These are phyloP conservation scores for Xenotilapia flavipinnis DNA, from an alignment of 2,113 vertebrate species.

Conservation along the genomic window DNA sequence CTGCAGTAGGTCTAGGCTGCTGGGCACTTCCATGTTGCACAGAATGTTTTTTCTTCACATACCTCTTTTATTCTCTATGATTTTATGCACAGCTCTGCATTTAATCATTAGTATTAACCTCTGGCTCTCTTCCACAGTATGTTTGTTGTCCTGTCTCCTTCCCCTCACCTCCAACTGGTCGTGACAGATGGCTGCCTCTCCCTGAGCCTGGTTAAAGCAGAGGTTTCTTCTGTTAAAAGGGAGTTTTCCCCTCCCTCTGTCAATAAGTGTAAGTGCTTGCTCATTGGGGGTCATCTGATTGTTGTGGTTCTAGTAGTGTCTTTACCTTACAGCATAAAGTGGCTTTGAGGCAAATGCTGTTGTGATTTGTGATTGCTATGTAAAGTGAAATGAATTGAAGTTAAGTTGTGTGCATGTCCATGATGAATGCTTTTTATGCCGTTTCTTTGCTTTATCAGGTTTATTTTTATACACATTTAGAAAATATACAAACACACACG, in stretches of 20 bases:
- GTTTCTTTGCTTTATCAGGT: background rate
- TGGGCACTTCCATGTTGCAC: background rate
- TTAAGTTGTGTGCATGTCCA: background rate
- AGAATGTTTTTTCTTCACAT: background rate
- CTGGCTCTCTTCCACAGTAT: background rate
- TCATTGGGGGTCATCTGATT: background rate
- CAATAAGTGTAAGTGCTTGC: background rate
- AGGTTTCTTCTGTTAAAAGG: background rate
- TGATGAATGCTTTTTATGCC: background rate
- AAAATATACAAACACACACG: background rate
- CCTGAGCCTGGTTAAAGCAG: background rate
- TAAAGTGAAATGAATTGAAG: background rate
- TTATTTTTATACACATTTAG: background rate
- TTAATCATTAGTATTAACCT: background rate
- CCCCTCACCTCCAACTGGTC: background rate
- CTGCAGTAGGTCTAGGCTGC: background rate
- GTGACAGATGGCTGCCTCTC: background rate
- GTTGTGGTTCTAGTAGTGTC: background rate
- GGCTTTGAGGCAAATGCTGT: background rate
- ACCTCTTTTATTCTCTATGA: background rate
- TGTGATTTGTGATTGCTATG: background rate
- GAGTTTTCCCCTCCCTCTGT: background rate
- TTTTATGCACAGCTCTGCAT: background rate
- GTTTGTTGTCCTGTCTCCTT: background rate
- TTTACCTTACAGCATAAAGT: background rate